Evolutionary conservation across 2,113 vertebrate genomes (phyloP).

Genomic region (Pygathrix nemaeus): DNA sequence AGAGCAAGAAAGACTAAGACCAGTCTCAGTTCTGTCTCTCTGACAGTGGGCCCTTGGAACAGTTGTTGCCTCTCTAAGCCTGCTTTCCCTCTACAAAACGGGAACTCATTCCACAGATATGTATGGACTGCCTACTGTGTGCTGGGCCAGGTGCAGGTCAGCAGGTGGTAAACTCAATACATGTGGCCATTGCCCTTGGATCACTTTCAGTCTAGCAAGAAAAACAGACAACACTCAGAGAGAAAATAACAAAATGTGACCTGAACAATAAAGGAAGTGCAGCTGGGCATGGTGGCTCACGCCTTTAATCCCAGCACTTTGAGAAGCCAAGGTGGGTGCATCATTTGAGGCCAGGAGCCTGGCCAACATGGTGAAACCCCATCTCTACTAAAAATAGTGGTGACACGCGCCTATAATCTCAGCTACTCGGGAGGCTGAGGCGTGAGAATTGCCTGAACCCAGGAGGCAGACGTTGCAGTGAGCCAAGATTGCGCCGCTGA

Average conservation of each 20-base stretch:
- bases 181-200: neutral
- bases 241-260: neutral
- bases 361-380: no score
- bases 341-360: no score
- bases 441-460: no score
- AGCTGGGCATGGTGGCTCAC: no score
- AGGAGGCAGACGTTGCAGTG: no score
- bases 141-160: no score
- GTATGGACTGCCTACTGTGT: neutral
- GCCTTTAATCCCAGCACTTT: no score
- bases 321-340: no score
- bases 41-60: neutral
- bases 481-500: no score
- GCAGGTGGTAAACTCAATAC: neutral
- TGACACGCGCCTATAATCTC: no score
- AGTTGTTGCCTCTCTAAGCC: neutral
- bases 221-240: neutral
- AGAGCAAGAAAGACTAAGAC: neutral
- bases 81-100: neutral
- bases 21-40: neutral
- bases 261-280: neutral
- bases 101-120: neutral
- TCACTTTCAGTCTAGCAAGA: neutral
- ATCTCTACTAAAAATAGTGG: no score
- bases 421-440: no score